Evolutionary conservation across 2,797 vertebrate species (phyloP), one percentile per base, ranked within the genome.

Genomic region (Huso huso): DNA sequence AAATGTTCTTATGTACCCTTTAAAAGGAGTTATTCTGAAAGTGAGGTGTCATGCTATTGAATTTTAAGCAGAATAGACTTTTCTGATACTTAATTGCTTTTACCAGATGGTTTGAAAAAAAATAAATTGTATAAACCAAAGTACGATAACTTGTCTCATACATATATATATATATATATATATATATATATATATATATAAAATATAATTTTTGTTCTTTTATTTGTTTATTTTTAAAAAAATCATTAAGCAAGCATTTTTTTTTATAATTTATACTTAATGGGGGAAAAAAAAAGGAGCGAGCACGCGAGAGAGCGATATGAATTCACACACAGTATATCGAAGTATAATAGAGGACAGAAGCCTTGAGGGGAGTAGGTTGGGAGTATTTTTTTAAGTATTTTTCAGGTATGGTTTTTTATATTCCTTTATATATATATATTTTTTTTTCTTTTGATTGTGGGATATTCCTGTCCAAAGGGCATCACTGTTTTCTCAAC

Each of bases 361-460:
- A 74, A 6, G 61, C 65, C 55, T 57, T 48, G 50, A 68, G 69
- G 69, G 50, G 58, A 78, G 65, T 77, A 62, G 70, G 66, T 68
- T 75, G 62, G 71, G 23, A 37, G 71, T 73, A 51, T 55, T 81
- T 74, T 75, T 68, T 72, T 77, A 79, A 79, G 83, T 80, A 82
- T 66, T 37, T 1, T 37, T 37, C 23, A 37, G 23, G 23, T 37
- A 37, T 37, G 2, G 2, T 37, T 37, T 37, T 37, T 37, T 37
- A 79, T 82, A 83, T 74, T 79, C 70, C 71, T 76, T 79, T 78
- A 80, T 73, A 72, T 71, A 81, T 75, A 80, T 73, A 83, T 66
- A 15, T 53, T 78, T 2, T 37, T 37, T 37, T 37, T 37, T 37
- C 23, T 37, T 37, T 37, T 37, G 23, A 37, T 37, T 4, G 23